Base-by-base conservation (phyloP, 1,140 invertebrate species). In the Zaprionus tsacasi region DNA sequence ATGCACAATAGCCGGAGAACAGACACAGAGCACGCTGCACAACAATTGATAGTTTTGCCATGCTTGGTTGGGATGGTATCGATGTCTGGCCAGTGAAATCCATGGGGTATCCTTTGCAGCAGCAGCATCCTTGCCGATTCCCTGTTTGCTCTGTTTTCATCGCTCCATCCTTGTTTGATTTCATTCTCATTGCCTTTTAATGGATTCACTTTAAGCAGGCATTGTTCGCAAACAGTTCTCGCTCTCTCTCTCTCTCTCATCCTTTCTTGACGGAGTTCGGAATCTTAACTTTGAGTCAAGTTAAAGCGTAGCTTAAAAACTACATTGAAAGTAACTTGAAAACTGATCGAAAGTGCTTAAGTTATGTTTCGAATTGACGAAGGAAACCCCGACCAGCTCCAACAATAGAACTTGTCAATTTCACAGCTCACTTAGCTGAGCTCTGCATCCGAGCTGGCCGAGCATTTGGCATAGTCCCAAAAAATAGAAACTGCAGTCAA, bases 1-100 rank as follows among this genome's bases (percentile, higher is more conserved):
- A 82, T 88, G 73, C 82, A 87, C 82, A 87, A 87, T 82, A 76
- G 69, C 60, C 64, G 17, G 59, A 60, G 70, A 55, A 58, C 50
- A 67, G 52, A 56, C 30, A 33, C 30, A 33, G 52, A 56, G 40
- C n/a, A 61, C 15, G 66, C 8, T 57, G 75, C 70, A 73, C 36
- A 67, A 72, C 76, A 79, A 54, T 79, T 79, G 77, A 79, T 79
- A 71, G 77, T 63, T 80, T 71, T 65, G 71, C 50, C 76, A 71
- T 79, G 72, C 72, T 72, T 36, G 70, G 54, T 21, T 21, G 21
- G 21, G 21, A 58, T 79, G 71, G 40, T 52, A 67, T 60, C 58
- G 64, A 27, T 10, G 35, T 38, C 52, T 48, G 38, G 33, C 13
- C 17, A 38, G 35, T 21, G 45, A 36, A 21, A 59, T 38, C 25